Conservation (phyloP, 2,113 vertebrate species). For the Ploceus nigricollis region DNA sequence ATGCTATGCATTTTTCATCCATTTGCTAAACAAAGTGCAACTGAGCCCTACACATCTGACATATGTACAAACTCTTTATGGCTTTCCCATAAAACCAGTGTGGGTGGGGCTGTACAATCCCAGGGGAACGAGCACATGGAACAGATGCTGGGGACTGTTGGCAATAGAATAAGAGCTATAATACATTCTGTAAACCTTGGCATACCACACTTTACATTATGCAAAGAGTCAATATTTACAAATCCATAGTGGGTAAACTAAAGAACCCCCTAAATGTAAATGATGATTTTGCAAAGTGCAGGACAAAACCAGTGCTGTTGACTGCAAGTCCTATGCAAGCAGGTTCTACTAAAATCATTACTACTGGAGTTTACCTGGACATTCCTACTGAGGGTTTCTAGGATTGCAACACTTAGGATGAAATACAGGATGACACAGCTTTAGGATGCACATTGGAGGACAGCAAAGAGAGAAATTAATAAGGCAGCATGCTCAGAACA, state of each 20-base stretch:
- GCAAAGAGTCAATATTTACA: constrained; percentile 89
- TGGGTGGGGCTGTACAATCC: constrained; percentile 81
- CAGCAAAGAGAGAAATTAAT: constrained; percentile 68
- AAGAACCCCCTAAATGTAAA: constrained; percentile 54
- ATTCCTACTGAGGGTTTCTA: constrained; percentile 59
- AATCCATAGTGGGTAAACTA: constrained; percentile 68
- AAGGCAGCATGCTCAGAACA: constrained; percentile 81
- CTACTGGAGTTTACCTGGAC: constrained; percentile 68
- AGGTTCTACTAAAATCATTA: constrained; percentile 60
- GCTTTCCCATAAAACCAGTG: constrained; percentile 77
- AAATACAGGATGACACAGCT: constrained; percentile 19
- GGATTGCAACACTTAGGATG: constrained; percentile 68
- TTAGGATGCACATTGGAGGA: constrained; percentile 57
- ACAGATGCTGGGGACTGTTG: constrained; percentile 79
- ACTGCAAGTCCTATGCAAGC: constrained; percentile 69
- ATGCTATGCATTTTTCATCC: constrained; percentile 41
- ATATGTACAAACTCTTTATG: constrained; percentile 78
- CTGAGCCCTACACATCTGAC: constrained; percentile 74
- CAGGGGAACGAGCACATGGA: constrained; percentile 75
- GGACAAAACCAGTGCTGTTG: constrained; percentile 74
- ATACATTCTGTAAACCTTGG: constrained; percentile 94
- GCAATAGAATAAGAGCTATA: constrained; percentile 82
- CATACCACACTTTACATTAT: constrained; percentile 87
- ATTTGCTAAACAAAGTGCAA: constrained; percentile 78
- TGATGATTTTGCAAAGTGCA: constrained; percentile 79